Percentiles rank a stretch among this genome's conserved stretches.
phyloP scores from a whole-genome alignment of 1,140 invertebrate genomes.

The Cotesia glomerata region DNA sequence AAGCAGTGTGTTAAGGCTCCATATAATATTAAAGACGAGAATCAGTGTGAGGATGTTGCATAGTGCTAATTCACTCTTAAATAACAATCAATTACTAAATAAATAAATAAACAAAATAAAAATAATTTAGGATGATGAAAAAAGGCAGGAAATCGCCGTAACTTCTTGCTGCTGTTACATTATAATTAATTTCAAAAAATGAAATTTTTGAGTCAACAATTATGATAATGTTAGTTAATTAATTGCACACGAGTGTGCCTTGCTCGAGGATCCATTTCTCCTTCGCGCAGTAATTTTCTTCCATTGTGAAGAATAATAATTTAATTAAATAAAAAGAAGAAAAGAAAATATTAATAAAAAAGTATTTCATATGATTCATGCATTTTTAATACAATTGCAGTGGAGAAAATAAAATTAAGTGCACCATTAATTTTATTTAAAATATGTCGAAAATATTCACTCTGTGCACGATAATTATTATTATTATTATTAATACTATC shows the following conservation, averaged over 20 bases:
- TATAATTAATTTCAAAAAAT: not conserved
- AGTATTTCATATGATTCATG: not conserved
- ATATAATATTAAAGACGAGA: not conserved
- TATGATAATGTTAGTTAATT: not conserved
- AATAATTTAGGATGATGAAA: not conserved
- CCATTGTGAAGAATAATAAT: not conserved
- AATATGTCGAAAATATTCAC: not conserved
- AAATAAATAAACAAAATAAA: not conserved
- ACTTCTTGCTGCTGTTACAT: too few species aligned
- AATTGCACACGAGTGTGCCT: conserved; percentile 3
- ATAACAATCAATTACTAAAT: too few species aligned
- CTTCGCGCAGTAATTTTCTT: not conserved
- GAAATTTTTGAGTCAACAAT: not conserved
- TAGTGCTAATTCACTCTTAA: too few species aligned
- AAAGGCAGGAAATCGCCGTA: not conserved
- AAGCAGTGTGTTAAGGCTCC: conserved; percentile 6
- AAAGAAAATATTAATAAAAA: too few species aligned
- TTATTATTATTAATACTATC: not conserved
- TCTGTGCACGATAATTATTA: not conserved
- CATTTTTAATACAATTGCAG: conserved; percentile 1
- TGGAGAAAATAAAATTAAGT: not conserved
- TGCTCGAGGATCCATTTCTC: not conserved
- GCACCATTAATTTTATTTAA: not conserved
- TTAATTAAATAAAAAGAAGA: not conserved
- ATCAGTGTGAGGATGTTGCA: too few species aligned